A percentile compares a stretch with the other conserved stretches of the same genome.
Evolutionary conservation across 2,797 vertebrate species (phyloP).

Genomic region (Saxicola maurus): DNA sequence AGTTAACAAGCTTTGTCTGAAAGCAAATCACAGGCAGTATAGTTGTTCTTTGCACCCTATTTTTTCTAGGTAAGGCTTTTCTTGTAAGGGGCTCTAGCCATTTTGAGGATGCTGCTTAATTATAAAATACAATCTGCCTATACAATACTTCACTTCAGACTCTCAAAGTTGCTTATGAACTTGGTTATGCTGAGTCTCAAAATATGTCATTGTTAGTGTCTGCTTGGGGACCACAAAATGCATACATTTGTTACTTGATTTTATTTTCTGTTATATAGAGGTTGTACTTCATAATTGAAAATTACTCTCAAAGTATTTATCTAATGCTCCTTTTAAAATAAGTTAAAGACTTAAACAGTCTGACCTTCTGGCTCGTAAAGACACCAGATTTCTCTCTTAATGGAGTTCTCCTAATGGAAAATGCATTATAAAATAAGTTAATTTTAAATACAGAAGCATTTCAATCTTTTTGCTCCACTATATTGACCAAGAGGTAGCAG

Average conservation of each 20-base stretch:
- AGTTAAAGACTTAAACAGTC: background rate
- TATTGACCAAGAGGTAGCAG: background rate
- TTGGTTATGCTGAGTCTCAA: background rate
- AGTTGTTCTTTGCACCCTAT: background rate
- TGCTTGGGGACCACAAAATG: background rate
- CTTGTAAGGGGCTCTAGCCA: background rate
- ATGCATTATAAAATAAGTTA: background rate
- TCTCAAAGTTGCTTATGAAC: background rate
- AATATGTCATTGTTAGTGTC: background rate
- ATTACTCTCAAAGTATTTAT: background rate
- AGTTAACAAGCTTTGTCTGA: background rate
- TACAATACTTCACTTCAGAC: background rate
- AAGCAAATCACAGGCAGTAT: background rate
- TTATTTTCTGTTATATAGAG: background rate
- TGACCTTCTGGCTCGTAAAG: background rate
- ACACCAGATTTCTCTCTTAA: background rate
- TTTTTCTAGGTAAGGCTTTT: background rate
- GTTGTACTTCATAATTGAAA: background rate
- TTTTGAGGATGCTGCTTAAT: background rate
- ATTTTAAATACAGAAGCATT: background rate
- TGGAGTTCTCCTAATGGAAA: background rate
- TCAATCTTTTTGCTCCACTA: background rate
- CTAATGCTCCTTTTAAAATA: background rate
- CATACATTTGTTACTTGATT: background rate
- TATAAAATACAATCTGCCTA: background rate